Evolutionary conservation across 35 echinoderm and acorn worm species (phyloP).

Genomic region (Lytechinus variegatus): DNA sequence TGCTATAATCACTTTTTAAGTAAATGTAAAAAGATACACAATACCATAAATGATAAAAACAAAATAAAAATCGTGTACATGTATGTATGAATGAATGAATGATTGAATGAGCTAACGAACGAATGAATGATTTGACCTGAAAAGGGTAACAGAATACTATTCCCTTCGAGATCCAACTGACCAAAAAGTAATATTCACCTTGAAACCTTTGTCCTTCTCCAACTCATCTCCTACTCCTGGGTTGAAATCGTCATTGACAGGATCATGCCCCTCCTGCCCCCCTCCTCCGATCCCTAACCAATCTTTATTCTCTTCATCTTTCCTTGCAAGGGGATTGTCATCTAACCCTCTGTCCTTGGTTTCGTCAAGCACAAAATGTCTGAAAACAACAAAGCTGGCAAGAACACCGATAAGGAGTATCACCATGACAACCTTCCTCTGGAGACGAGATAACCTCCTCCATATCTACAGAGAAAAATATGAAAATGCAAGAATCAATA

Average conservation of each 20-base stretch:
- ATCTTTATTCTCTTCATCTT: background rate
- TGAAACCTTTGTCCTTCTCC: background rate
- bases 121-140: too few relatives aligned
- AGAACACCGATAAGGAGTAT: conserved; percentile 47
- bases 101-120: too few relatives aligned
- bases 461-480: conserved; percentile 41
- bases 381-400: conserved; percentile 59
- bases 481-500: too few relatives aligned
- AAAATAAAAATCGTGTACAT: too few relatives aligned
- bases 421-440: conserved; percentile 52
- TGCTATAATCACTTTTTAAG: too few relatives aligned
- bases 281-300: conserved; percentile 44
- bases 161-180: background rate
- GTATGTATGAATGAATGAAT: too few relatives aligned
- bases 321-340: background rate
- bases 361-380: conserved; percentile 10
- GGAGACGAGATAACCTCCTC: conserved; percentile 74
- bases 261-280: conserved; percentile 33
- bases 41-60: too few relatives aligned
- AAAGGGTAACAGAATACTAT: too few relatives aligned
- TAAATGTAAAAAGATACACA: too few relatives aligned
- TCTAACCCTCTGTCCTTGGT: background rate
- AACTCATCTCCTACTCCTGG: conserved; percentile 27
- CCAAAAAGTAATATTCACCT: background rate
- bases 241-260: background rate